Conservation (phyloP, 2,797 vertebrate genomes). For the Fistularia tabacaria region DNA sequence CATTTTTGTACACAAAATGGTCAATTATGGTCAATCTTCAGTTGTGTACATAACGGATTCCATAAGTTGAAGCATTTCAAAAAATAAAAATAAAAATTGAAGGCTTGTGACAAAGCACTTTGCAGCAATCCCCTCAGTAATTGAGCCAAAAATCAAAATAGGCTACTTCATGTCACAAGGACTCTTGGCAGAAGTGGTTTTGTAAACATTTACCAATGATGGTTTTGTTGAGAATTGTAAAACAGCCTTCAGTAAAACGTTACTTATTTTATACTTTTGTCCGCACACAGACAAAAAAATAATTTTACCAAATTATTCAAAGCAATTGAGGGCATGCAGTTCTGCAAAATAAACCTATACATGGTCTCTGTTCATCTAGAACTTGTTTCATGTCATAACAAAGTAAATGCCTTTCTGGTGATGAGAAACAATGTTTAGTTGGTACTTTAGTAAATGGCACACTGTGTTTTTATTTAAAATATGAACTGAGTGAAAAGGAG, state of each 20-base stretch:
- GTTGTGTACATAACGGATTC: slow-evolving; percentile 37
- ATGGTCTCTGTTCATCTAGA: too few species aligned
- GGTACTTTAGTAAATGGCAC: too few species aligned
- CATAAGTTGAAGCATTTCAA: slow-evolving; percentile 51
- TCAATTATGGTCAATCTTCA: slow-evolving; percentile 53
- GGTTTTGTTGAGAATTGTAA: slow-evolving; percentile 16
- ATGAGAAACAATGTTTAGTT: too few species aligned
- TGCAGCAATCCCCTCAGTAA: slow-evolving; percentile 36
- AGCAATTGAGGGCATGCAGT: too few species aligned
- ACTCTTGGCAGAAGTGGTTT: slow-evolving; percentile 27
- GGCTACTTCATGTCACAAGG: slow-evolving; percentile 44
- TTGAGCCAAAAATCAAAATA: slow-evolving; percentile 34
- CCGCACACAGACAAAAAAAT: too few species aligned
- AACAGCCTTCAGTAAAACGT: slow-evolving; percentile 16
- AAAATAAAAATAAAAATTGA: slow-evolving; percentile 13
- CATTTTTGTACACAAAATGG: slow-evolving; percentile 49
- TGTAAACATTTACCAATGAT: slow-evolving; percentile 31
- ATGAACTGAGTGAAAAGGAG: too few species aligned
- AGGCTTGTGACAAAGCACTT: slow-evolving; percentile 45
- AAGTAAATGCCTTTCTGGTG: too few species aligned
- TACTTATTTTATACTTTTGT: too few species aligned
- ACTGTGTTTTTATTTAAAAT: too few species aligned
- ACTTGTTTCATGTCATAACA: too few species aligned
- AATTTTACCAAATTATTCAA: too few species aligned
- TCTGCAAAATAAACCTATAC: too few species aligned